A percentile compares a stretch with the other conserved stretches of the same genome.
Conservation (phyloP, 2,888 invertebrate species). For the Rhamphomyia laevipes region DNA sequence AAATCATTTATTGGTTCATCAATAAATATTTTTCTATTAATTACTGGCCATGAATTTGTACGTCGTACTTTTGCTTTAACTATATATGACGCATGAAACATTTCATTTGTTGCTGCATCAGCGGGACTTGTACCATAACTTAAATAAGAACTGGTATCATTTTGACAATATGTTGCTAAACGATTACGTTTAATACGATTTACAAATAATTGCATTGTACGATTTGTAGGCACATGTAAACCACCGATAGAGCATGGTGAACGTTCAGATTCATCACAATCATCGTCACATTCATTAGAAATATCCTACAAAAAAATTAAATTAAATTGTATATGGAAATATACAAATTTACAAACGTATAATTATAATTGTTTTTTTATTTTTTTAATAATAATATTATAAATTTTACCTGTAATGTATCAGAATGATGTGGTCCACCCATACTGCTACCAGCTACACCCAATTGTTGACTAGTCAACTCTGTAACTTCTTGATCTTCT, state of each 20-base stretch:
- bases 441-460: conserved; percentile 2
- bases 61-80: conserved; percentile 40
- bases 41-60: conserved; percentile 55
- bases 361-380: not conserved
- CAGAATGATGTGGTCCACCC: conserved; percentile 11
- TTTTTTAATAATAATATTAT: not conserved
- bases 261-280: conserved; percentile 40
- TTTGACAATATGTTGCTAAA: conserved; percentile 51
- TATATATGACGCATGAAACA: conserved; percentile 1
- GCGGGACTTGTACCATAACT: conserved; percentile 39
- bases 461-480: conserved; percentile 37
- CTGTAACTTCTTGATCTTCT: conserved; percentile 44
- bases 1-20: conserved; percentile 12
- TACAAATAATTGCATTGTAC: conserved; percentile 45
- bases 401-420: conserved; percentile 9
- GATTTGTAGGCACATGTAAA: conserved; percentile 47
- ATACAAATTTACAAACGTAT: no score
- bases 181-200: conserved; percentile 45
- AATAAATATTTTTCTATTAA: conserved; percentile 28
- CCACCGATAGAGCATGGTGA: conserved; percentile 47
- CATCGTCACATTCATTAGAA: conserved; percentile 21
- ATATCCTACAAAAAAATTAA: conserved; percentile 9
- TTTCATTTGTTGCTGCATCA: conserved; percentile 21
- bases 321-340: no score
- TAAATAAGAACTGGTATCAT: conserved; percentile 34